Evolutionary conservation across 2,797 vertebrate species (phyloP).

Genomic region (Mionectes olivaceus): DNA sequence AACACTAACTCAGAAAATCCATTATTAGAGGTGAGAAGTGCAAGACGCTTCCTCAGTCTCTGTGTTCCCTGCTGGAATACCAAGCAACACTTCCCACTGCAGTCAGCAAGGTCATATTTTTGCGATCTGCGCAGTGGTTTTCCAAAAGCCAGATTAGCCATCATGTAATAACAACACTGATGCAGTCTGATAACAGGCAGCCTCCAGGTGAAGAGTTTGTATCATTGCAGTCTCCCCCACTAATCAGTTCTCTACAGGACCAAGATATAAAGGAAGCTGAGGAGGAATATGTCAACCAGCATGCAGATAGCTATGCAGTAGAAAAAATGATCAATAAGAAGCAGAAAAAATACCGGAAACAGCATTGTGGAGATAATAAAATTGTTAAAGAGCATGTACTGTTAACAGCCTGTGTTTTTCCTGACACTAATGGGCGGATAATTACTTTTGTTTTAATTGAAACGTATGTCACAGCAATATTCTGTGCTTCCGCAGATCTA

Average conservation of each 20-base stretch:
- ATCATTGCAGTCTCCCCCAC: background rate
- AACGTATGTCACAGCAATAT: constrained; percentile 9
- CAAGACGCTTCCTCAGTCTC: background rate
- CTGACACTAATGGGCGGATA: background rate
- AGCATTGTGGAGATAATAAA: background rate
- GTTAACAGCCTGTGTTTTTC: constrained; percentile 10
- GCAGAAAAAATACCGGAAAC: background rate
- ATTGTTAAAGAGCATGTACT: background rate
- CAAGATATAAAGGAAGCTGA: background rate
- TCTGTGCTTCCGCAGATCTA: constrained; percentile 48
- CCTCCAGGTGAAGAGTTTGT: constrained; percentile 35
- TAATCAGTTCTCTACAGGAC: background rate
- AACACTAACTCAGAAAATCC: background rate
- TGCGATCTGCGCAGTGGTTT: background rate
- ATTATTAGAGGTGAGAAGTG: background rate
- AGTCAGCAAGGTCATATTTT: constrained; percentile 25
- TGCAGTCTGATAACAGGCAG: constrained; percentile 25
- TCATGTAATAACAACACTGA: constrained; percentile 22
- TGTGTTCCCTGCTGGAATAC: background rate
- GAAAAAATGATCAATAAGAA: background rate
- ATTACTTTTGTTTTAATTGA: constrained; percentile 48
- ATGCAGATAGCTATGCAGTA: background rate
- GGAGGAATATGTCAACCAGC: background rate
- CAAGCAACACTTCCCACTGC: background rate
- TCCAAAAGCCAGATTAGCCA: constrained; percentile 34